phyloP scores from a whole-genome alignment of 92 coral and sea anemone species.

The Micromussa lordhowensis region DNA sequence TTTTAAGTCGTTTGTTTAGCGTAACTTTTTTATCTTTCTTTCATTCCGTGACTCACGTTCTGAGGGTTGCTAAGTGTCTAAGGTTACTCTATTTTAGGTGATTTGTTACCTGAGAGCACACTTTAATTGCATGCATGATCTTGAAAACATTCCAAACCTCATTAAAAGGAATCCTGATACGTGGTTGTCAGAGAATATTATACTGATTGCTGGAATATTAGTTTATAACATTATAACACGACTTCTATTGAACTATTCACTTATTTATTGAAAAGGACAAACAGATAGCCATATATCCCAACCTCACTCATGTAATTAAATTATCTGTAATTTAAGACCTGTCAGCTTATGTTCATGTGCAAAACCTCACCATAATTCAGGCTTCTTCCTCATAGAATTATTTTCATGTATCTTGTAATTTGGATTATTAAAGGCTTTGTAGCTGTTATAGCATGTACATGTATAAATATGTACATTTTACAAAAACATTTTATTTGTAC shows the following conservation, averaged over 20 bases:
- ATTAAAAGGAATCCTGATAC: background rate
- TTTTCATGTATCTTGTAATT: too few species aligned
- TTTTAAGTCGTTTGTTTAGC: conserved; percentile 1
- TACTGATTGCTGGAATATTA: background rate
- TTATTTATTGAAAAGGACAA: background rate
- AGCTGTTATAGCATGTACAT: background rate
- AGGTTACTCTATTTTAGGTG: conserved; percentile 3
- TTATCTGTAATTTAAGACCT: conserved; percentile 5
- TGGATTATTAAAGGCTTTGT: background rate
- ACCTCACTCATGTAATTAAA: background rate
- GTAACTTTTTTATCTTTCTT: conserved; percentile 17
- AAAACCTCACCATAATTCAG: background rate
- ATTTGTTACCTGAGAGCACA: background rate
- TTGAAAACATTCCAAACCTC: background rate
- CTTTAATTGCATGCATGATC: background rate
- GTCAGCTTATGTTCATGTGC: background rate
- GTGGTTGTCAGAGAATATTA: background rate
- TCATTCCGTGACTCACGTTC: background rate
- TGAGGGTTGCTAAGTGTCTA: background rate
- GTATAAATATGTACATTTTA: background rate
- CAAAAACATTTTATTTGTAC: background rate
- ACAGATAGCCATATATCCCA: background rate
- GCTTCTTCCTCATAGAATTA: background rate
- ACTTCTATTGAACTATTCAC: background rate
- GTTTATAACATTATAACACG: background rate